Base-by-base conservation (phyloP, 2,797 vertebrate species). In the Molossus molossus region DNA sequence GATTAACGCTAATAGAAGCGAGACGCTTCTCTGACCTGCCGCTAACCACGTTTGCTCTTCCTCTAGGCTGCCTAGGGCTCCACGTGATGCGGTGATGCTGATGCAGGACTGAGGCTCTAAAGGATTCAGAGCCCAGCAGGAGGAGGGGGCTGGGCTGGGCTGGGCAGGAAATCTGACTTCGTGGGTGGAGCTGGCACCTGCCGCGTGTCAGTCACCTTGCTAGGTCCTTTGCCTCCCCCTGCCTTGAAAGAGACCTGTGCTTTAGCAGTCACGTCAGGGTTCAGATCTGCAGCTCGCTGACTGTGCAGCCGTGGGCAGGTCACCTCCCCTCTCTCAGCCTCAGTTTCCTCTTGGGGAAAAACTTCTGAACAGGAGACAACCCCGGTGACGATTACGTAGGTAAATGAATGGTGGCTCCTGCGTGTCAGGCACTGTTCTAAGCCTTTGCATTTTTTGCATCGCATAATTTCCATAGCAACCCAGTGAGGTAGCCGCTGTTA, bases 1-100 rank as follows among this genome's bases (percentile, higher is more conserved):
- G 53, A 90, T 96, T 76, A 94, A 91, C 5, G 1, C 72, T 92
- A 84, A 70, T 79, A 60, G 91, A 90, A 89, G 72, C 0, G 0
- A 85, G 88, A 58, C 0, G 0, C 60, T 57, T 83, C 79, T 83
- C 83, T 58, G 40, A 67, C 89, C 79, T 64, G 40, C 65, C 0
- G 18, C 94, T 58, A 10, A 67, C 72, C 48, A 48, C 29, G 11
- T 94, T 64, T 55, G 81, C 45, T 72, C 94, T 72, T 53, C 53
- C 53, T 95, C 80, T 40, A 53, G 33, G 70, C 69, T 53, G 29
- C 4, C 0, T 2, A 76, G 48, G 88, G 33, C 40, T 64, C 62
- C 93, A 48, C 48, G 67, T 72, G 62, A 67, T 15, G 29, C 57
- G 3, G 55, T 4, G 23, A 72, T 11, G 58, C 8, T 6, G 14